Evolutionary conservation across 35 echinoderm and acorn worm species (phyloP).

Genomic region (Ptychodera flava): DNA sequence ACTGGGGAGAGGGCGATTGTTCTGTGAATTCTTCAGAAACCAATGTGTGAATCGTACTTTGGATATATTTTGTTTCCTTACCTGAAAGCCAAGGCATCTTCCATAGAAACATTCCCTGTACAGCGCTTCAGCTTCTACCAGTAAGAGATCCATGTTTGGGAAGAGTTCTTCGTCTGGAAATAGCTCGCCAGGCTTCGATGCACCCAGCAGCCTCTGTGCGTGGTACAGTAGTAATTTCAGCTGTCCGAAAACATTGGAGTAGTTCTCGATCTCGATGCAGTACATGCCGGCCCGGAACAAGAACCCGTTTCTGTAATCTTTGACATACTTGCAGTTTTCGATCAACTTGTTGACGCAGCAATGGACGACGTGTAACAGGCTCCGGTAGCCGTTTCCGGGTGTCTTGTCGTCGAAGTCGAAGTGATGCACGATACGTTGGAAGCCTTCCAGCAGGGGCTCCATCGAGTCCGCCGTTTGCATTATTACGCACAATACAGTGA

Average conservation of each 20-base stretch:
- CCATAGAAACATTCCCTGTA: slow-evolving; percentile 98
- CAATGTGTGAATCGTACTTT: too few relatives aligned
- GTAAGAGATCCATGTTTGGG: slow-evolving; percentile 60
- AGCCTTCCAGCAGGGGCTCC: slow-evolving; percentile 66
- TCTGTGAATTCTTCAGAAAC: too few relatives aligned
- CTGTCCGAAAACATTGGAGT: slow-evolving; percentile 69
- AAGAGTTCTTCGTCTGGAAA: slow-evolving; percentile 73
- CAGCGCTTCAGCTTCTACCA: slow-evolving; percentile 61
- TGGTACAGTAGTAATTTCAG: slow-evolving; percentile 69
- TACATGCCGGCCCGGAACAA: slow-evolving; percentile 72
- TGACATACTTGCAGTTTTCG: slow-evolving; percentile 43
- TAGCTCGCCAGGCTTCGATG: slow-evolving; percentile 52
- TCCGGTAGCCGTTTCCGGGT: slow-evolving; percentile 89
- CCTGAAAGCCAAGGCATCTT: slow-evolving; percentile 92
- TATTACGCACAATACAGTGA: slow-evolving; percentile 75
- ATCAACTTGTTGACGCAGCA: slow-evolving; percentile 75
- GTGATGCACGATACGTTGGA: slow-evolving; percentile 55
- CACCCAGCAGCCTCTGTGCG: slow-evolving; percentile 77
- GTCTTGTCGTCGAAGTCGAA: slow-evolving; percentile 74
- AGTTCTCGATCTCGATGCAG: slow-evolving; percentile 56
- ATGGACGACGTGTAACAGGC: slow-evolving; percentile 75
- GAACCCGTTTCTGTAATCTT: slow-evolving; percentile 54
- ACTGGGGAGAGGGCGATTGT: too few relatives aligned
- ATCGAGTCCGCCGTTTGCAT: slow-evolving; percentile 85
- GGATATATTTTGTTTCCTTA: slow-evolving; percentile 28